phyloP scores from a whole-genome alignment of 1,140 invertebrate genomes.

The Ylistrum balloti region DNA sequence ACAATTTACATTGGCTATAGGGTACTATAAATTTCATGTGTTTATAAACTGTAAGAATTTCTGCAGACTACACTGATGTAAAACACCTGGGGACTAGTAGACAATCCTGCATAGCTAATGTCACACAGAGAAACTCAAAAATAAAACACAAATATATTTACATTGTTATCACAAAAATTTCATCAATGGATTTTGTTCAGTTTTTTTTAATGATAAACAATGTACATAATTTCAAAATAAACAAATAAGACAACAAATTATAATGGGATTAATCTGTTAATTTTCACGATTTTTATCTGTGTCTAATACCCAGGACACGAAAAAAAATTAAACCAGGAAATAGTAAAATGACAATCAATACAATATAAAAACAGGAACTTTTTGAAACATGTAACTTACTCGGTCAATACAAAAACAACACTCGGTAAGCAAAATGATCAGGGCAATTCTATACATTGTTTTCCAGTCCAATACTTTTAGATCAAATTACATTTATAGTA shows the following conservation, averaged over 20 bases:
- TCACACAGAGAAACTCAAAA: background rate
- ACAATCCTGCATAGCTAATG: slow-evolving; percentile 20
- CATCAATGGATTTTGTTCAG: slow-evolving; percentile 25
- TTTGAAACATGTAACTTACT: too few relatives aligned
- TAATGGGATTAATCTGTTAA: background rate
- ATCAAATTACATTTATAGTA: too few relatives aligned
- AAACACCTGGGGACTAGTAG: background rate
- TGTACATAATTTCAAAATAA: background rate
- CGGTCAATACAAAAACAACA: too few relatives aligned
- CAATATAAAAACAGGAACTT: background rate
- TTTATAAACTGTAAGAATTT: background rate
- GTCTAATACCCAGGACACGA: background rate
- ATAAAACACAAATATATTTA: background rate
- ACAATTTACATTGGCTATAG: background rate
- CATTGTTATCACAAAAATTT: background rate
- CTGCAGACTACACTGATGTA: background rate
- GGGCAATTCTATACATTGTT: too few relatives aligned
- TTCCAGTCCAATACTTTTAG: too few relatives aligned
- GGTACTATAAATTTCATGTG: background rate
- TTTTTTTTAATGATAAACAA: background rate
- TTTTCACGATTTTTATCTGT: background rate
- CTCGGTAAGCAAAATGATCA: too few relatives aligned
- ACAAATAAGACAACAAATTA: slow-evolving; percentile 1
- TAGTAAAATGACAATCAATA: background rate
- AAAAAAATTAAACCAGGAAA: slow-evolving; percentile 13